Conservation (phyloP, 2,113 vertebrate genomes). For the Onychostruthus taczanowskii region DNA sequence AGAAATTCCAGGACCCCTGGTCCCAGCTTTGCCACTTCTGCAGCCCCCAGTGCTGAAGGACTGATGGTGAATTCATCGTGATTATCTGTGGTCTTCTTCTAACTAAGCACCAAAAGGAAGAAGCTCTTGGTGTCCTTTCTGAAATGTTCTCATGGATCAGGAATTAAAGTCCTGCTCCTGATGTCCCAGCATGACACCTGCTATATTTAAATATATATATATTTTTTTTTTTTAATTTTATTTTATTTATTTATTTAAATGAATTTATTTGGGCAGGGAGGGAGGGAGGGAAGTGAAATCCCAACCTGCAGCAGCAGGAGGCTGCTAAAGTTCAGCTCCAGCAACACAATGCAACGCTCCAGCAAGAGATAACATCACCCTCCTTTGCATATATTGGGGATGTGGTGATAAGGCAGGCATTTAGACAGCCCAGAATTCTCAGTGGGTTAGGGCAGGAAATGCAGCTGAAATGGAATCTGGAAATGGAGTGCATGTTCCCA, state of each 20-base stretch:
- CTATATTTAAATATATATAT: neutral
- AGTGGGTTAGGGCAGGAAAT: neutral
- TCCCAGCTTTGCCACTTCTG: neutral
- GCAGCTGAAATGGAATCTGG: neutral
- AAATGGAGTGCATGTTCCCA: neutral
- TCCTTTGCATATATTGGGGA: neutral
- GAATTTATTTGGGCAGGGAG: neutral
- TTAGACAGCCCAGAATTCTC: neutral
- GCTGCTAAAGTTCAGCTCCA: neutral
- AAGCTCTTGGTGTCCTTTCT: neutral
- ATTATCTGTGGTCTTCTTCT: neutral
- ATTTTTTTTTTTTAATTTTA: too few relatives aligned
- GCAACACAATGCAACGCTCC: neutral
- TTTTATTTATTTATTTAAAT: neutral
- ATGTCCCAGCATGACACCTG: neutral
- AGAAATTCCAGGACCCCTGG: neutral
- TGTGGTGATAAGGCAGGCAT: neutral
- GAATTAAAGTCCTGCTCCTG: neutral
- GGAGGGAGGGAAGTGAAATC: neutral
- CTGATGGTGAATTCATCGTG: neutral
- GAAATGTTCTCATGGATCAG: fast-evolving
- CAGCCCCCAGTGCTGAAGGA: neutral
- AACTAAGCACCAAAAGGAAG: neutral
- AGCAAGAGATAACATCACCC: neutral
- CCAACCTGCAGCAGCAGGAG: neutral